Conservation (phyloP, 1,140 invertebrate species). For the Eurytemora carolleeae region DNA sequence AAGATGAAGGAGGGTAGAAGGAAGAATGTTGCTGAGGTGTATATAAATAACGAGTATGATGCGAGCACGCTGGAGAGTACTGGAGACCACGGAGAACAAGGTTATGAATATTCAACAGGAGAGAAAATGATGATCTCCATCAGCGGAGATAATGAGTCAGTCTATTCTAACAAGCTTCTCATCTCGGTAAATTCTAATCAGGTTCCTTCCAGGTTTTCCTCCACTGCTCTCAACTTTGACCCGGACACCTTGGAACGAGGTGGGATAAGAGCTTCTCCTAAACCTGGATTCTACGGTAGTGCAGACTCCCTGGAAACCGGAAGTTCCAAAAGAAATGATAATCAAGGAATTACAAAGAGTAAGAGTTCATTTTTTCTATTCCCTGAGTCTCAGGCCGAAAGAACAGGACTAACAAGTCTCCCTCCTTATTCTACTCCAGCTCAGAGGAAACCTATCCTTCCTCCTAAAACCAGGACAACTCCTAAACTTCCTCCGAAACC, state of each 20-base stretch:
- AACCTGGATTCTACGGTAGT: too few relatives aligned
- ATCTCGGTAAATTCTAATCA: neutral
- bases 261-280: too few relatives aligned
- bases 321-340: too few relatives aligned
- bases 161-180: neutral
- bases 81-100: too few relatives aligned
- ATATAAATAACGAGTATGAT: neutral
- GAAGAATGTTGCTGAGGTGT: neutral
- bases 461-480: neutral
- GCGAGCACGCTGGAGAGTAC: too few relatives aligned
- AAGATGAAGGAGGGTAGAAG: neutral
- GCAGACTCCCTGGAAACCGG: too few relatives aligned
- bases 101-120: neutral
- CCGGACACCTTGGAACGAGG: neutral
- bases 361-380: neutral
- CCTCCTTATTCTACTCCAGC: neutral
- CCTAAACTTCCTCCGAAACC: neutral
- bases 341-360: too few relatives aligned
- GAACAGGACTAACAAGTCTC: neutral
- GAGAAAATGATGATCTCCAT: neutral
- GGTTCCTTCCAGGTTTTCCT: neutral
- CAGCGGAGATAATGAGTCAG: neutral
- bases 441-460: neutral
- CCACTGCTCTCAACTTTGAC: neutral
- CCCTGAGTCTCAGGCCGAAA: neutral